phyloP scores from a whole-genome alignment of 1,140 invertebrate species.

The Pseudomyrmex dendroicus region DNA sequence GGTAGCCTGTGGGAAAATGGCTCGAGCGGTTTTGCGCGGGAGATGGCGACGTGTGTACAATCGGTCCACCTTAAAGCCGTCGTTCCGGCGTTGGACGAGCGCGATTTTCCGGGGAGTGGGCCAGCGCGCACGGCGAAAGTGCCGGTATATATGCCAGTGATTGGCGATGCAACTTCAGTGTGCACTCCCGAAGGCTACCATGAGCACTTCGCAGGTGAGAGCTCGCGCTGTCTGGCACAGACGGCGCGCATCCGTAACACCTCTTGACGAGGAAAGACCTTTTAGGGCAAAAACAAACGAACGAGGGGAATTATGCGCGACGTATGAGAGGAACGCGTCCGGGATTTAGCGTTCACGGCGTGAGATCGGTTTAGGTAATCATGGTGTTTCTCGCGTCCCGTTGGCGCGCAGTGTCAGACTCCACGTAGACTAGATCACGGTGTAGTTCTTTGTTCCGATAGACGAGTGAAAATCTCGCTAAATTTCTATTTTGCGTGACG shows the following conservation, averaged over 20 bases:
- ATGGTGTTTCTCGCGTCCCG: slow-evolving; percentile 18
- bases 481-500: not conserved
- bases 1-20: slow-evolving; percentile 74
- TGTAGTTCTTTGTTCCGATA: slow-evolving; percentile 6
- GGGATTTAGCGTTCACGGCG: slow-evolving; percentile 26
- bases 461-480: slow-evolving; percentile 11
- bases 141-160: slow-evolving; percentile 83
- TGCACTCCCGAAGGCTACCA: slow-evolving; percentile 78
- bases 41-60: slow-evolving; percentile 39
- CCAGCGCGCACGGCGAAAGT: slow-evolving; percentile 79
- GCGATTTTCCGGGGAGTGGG: slow-evolving; percentile 81
- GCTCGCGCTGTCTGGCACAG: slow-evolving; percentile 60
- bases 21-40: slow-evolving; percentile 54
- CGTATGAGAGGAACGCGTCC: slow-evolving; percentile 1
- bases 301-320: slow-evolving; percentile 31
- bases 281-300: slow-evolving; percentile 2
- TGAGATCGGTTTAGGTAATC: slow-evolving; percentile 21
- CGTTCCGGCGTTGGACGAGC: slow-evolving; percentile 68
- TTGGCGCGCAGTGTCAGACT: slow-evolving; percentile 27
- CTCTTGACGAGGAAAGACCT: not conserved
- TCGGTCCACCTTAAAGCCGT: slow-evolving; percentile 63
- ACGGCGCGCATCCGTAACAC: slow-evolving; percentile 15
- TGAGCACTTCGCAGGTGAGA: slow-evolving; percentile 83
- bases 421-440: not conserved
- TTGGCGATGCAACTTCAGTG: slow-evolving; percentile 80